These are phyloP conservation scores for Hypsibius dujardini DNA, from an alignment of 1,140 invertebrate genomes.

Conservation along the genomic window DNA sequence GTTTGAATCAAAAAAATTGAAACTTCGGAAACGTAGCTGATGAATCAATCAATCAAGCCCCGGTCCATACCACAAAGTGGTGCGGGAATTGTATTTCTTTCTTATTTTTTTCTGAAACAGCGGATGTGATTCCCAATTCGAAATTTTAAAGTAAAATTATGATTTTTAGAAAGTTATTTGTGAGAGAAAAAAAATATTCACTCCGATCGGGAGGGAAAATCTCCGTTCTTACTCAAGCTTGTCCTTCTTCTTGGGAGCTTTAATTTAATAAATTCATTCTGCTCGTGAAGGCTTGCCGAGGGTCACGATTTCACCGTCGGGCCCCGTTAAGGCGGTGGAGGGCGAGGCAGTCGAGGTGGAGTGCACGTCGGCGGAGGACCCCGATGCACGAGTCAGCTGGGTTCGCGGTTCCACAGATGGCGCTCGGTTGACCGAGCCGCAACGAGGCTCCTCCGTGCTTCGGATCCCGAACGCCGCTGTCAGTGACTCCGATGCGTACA, in stretches of 20 bases:
- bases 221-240: constrained; percentile 24
- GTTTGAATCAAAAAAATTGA: too few relatives aligned
- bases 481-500: neutral
- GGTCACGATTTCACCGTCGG: constrained; percentile 3
- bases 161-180: neutral
- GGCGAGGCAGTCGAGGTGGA: constrained; percentile 10
- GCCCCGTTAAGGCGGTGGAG: neutral
- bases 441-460: neutral
- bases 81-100: too few relatives aligned
- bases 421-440: neutral
- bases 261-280: neutral
- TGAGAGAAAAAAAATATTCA: too few relatives aligned
- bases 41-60: too few relatives aligned
- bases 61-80: too few relatives aligned
- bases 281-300: neutral
- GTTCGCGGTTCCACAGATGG: neutral
- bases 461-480: neutral
- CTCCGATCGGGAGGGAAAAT: too few relatives aligned
- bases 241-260: too few relatives aligned
- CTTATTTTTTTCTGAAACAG: too few relatives aligned
- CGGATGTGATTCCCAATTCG: neutral
- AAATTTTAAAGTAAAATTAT: constrained; percentile 10
- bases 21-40: too few relatives aligned
- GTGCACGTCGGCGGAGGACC: constrained; percentile 6
- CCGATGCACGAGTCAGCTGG: constrained; percentile 3